A percentile compares a stretch with the other conserved stretches of the same genome.
Conservation (phyloP, 2,113 vertebrate species). For the Notothenia coriiceps region DNA sequence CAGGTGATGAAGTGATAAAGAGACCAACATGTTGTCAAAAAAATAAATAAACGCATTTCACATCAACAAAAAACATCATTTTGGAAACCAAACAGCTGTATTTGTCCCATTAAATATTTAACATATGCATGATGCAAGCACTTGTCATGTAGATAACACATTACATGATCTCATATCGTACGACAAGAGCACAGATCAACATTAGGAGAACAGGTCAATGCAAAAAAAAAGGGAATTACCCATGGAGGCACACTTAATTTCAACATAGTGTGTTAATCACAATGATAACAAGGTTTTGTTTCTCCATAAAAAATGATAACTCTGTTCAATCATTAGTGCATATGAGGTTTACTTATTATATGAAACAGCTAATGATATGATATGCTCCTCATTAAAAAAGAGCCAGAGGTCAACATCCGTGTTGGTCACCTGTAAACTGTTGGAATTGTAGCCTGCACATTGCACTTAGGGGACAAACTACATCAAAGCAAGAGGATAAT, state of each 20-base stretch:
- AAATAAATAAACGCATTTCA: background rate
- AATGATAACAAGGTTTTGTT: slow-evolving; percentile 19
- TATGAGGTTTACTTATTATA: background rate
- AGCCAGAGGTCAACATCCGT: slow-evolving; percentile 36
- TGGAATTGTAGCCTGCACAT: slow-evolving; percentile 14
- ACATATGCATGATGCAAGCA: slow-evolving; percentile 30
- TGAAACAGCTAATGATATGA: background rate
- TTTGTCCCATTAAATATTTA: slow-evolving; percentile 2
- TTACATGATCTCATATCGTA: slow-evolving; percentile 10
- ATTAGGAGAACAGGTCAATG: background rate
- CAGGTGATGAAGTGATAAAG: background rate
- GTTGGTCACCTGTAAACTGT: slow-evolving; percentile 38
- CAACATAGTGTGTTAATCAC: slow-evolving; percentile 4
- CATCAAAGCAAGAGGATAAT: slow-evolving; percentile 18
- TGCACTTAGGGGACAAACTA: slow-evolving; percentile 16
- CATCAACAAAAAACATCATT: slow-evolving; percentile 18
- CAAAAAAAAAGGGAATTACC: slow-evolving; percentile 33
- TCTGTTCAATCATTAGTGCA: slow-evolving; percentile 5
- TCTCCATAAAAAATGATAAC: slow-evolving; percentile 19
- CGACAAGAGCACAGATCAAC: slow-evolving; percentile 35
- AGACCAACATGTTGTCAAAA: slow-evolving; percentile 3
- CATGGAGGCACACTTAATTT: slow-evolving; percentile 7
- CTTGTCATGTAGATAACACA: slow-evolving; percentile 14
- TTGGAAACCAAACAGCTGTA: background rate
- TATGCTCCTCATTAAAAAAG: slow-evolving; percentile 1